phyloP scores from a whole-genome alignment of 2,113 vertebrate genomes.

The Dasyurus viverrinus region DNA sequence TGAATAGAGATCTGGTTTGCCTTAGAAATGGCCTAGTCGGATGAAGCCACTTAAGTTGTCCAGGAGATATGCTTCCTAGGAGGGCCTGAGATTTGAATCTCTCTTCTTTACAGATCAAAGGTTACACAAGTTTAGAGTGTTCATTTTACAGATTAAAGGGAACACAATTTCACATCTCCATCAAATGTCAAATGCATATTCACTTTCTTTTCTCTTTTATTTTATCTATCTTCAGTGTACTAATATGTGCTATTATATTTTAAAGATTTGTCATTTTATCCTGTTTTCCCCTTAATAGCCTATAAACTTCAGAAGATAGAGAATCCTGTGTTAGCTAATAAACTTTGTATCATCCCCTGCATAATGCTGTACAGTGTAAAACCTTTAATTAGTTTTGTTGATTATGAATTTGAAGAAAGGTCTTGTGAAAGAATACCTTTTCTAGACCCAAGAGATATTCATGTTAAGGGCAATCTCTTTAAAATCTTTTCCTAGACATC shows the following conservation, averaged over 20 bases:
- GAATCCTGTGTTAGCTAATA: neutral
- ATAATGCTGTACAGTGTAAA: neutral
- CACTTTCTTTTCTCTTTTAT: neutral
- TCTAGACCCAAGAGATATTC: neutral
- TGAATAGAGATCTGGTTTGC: too few species aligned
- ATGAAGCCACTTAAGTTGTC: too few species aligned
- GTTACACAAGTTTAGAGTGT: too few species aligned
- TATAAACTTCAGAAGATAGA: neutral
- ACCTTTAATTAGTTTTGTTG: neutral
- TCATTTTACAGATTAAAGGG: too few species aligned
- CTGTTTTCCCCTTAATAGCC: neutral
- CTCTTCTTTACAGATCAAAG: too few species aligned
- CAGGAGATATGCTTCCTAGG: too few species aligned
- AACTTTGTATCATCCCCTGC: neutral
- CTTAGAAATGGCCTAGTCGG: too few species aligned
- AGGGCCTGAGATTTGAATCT: too few species aligned
- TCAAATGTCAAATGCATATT: neutral
- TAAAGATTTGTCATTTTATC: neutral
- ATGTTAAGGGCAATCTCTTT: neutral
- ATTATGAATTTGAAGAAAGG: neutral
- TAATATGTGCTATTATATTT: neutral
- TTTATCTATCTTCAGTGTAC: neutral
- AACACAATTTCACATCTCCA: too few species aligned
- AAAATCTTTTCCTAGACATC: neutral
- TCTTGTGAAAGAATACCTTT: neutral